phyloP scores from a whole-genome alignment of 2,888 invertebrate genomes.

The Plagodis pulveraria region DNA sequence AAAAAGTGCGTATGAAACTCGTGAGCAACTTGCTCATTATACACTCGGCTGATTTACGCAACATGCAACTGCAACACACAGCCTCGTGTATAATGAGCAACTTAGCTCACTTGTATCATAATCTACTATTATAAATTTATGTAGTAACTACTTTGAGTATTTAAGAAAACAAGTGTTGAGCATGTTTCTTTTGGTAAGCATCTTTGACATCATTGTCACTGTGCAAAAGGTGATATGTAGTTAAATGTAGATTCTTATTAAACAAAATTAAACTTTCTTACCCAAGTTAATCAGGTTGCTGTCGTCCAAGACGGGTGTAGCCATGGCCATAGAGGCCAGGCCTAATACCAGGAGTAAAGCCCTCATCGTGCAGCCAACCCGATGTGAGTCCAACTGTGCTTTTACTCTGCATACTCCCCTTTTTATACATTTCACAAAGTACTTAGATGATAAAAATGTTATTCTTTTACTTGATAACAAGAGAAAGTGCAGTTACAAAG shows the following conservation, averaged over 20 bases:
- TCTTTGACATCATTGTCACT: too few relatives aligned
- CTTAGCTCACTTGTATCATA: too few relatives aligned
- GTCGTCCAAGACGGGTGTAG: constrained; percentile 60
- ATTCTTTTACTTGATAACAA: constrained; percentile 30
- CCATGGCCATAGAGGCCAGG: constrained; percentile 67
- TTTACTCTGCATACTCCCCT: constrained; percentile 22
- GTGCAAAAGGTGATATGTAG: not conserved
- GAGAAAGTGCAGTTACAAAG: constrained; percentile 15
- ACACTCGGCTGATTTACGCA: too few relatives aligned
- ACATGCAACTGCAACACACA: too few relatives aligned
- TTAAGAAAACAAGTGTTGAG: too few relatives aligned
- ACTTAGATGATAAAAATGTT: constrained; percentile 1
- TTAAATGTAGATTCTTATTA: too few relatives aligned
- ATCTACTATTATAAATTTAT: too few relatives aligned
- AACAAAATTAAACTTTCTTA: constrained; percentile 41
- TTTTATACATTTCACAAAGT: constrained; percentile 52
- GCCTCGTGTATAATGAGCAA: too few relatives aligned
- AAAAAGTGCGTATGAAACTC: too few relatives aligned
- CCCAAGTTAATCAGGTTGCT: constrained; percentile 50
- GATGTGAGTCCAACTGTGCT: constrained; percentile 62
- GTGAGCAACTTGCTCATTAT: too few relatives aligned
- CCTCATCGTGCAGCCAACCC: constrained; percentile 69
- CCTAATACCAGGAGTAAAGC: constrained; percentile 60
- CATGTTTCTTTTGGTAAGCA: too few relatives aligned
- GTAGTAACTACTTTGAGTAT: too few relatives aligned